These are phyloP conservation scores for Neosilurus mollespiculum DNA, from an alignment of 2,797 vertebrate genomes.

Conservation along the genomic window DNA sequence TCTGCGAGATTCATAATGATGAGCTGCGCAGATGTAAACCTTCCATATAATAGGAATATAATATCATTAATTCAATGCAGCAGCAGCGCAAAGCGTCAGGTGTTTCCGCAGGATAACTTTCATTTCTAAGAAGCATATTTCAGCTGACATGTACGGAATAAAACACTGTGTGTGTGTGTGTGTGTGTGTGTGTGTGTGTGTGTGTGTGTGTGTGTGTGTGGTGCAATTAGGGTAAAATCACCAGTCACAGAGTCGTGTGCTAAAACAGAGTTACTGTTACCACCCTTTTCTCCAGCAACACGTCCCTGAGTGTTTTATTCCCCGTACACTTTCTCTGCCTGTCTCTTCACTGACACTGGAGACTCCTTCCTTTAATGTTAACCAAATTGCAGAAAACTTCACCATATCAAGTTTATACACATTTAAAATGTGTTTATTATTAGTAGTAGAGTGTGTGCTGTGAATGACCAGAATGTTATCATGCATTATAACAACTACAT, in stretches of 20 bases:
- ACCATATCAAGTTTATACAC: background rate
- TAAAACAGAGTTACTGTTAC: background rate
- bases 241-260: background rate
- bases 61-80: constrained; percentile 9
- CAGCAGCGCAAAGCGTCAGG: background rate
- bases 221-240: background rate
- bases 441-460: background rate
- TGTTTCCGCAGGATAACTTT: background rate
- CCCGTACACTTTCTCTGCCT: background rate
- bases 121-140: background rate
- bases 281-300: background rate
- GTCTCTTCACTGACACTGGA: background rate
- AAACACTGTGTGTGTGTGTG: background rate
- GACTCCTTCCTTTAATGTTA: background rate
- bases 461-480: no score
- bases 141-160: background rate
- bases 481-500: no score
- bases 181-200: background rate
- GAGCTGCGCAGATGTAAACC: background rate
- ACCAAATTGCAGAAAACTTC: background rate
- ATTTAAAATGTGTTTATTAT: background rate
- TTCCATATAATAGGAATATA: constrained; percentile 30
- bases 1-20: constrained; percentile 8
- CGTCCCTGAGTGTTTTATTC: background rate
- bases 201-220: no score